phyloP scores from a whole-genome alignment of 2,797 vertebrate species.

The Ambastaia sidthimunki region DNA sequence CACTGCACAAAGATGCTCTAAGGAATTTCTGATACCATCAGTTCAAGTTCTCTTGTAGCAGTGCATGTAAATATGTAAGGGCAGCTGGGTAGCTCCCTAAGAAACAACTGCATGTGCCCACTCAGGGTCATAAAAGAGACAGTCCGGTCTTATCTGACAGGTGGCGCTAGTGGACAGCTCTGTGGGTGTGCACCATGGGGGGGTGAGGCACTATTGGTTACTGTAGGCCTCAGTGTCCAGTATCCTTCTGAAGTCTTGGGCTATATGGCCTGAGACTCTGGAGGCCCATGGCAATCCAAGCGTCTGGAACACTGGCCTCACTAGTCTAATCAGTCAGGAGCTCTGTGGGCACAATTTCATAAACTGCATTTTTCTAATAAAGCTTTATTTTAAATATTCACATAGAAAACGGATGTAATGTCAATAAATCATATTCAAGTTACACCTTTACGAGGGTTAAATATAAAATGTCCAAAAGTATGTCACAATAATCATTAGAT shows the following conservation, averaged over 20 bases:
- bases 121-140: too few species aligned
- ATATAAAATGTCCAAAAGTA: neutral
- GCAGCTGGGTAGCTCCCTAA: too few species aligned
- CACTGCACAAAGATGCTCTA: slow-evolving; percentile 47
- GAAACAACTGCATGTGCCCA: too few species aligned
- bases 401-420: neutral
- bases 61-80: slow-evolving; percentile 50
- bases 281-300: neutral
- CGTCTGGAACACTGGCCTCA: neutral
- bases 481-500: neutral
- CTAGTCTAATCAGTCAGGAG: neutral
- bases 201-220: neutral
- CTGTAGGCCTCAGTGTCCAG: neutral
- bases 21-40: slow-evolving; percentile 48
- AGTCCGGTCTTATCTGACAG: neutral
- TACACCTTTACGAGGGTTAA: slow-evolving; percentile 14
- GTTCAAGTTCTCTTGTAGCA: slow-evolving; percentile 43
- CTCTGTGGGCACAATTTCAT: neutral
- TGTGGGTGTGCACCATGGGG: neutral
- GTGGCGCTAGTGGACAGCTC: neutral
- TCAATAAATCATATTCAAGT: neutral
- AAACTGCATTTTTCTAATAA: neutral
- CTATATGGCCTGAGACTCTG: neutral
- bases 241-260: neutral
- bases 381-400: neutral